Percentiles rank a stretch among this genome's conserved stretches.
phyloP scores from a whole-genome alignment of 92 coral and sea anemone genomes.

The Zoanthus solanderi region DNA sequence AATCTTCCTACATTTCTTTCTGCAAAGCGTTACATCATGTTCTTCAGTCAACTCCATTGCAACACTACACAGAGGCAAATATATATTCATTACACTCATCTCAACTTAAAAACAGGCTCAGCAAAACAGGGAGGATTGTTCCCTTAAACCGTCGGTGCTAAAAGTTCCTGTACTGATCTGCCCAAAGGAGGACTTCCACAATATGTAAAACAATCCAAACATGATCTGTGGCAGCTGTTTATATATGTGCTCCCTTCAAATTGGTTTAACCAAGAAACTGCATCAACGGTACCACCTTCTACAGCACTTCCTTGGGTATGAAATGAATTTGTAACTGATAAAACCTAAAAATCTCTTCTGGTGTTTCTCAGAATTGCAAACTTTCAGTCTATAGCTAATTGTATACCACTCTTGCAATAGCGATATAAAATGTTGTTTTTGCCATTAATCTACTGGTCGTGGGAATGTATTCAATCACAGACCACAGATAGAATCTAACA shows the following conservation, averaged over 20 bases:
- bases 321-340: not conserved
- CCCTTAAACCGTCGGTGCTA: not conserved
- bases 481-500: not conserved
- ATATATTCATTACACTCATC: no score
- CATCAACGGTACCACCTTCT: not conserved
- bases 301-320: not conserved
- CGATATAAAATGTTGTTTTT: not conserved
- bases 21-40: no score
- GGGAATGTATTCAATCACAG: not conserved
- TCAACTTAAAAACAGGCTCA: no score
- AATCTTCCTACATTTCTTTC: no score
- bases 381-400: not conserved
- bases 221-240: not conserved
- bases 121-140: not conserved
- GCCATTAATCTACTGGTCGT: not conserved
- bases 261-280: not conserved
- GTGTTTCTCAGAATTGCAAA: not conserved
- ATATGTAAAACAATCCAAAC: not conserved
- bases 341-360: slow-evolving; percentile 6
- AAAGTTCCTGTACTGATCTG: not conserved
- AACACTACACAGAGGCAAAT: no score
- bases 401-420: slow-evolving; percentile 38
- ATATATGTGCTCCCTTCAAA: not conserved
- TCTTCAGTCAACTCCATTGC: no score
- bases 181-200: not conserved